Base-by-base conservation (phyloP, 2,888 invertebrate species). In the Euspilapteryx auroguttella region DNA sequence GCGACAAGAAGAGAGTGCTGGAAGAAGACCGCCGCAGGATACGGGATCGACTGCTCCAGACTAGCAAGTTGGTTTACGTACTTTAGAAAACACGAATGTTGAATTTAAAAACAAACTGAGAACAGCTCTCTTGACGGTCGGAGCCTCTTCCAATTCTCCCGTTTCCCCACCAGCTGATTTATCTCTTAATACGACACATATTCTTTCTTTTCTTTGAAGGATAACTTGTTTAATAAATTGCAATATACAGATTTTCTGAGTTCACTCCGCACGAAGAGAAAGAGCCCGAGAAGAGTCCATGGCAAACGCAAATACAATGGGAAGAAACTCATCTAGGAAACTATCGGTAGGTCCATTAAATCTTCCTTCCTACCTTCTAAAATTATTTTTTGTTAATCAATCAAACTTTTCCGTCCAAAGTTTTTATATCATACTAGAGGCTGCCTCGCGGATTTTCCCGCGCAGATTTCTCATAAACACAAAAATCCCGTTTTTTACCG, bases 291-390 rank as follows among this genome's bases (percentile, higher is more conserved):
- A 76, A 71, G 30, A 78, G 68, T 39, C 69, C 78, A 1, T 63
- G 81, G 65, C 78, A 80, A 41, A 68, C 59, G 7, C 86, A 86
- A 49, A 79, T 82, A 37, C 79, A 81, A 33, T 87, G 86, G 86
- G 87, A 88, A 47, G 81, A 85, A 44, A 78, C 81, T n/a, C 85
- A 89, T 49, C 73, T 84, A 40, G 91, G 90, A 12, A 85, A 86
- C 43, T 91, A 82, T 49, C 66, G 76, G 76, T 69, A 5, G 17
- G 17, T 17, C 17, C 8, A n/a, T n/a, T n/a, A n/a, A n/a, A n/a
- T n/a, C n/a, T n/a, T n/a, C n/a, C n/a, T n/a, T n/a, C n/a, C n/a
- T n/a, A n/a, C n/a, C n/a, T n/a, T n/a, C n/a, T n/a, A n/a, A n/a
- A n/a, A n/a, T n/a, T n/a, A n/a, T n/a, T n/a, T n/a, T n/a, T n/a